Conservation (phyloP, 2,797 vertebrate species). For the Cirrhinus mrigala region DNA sequence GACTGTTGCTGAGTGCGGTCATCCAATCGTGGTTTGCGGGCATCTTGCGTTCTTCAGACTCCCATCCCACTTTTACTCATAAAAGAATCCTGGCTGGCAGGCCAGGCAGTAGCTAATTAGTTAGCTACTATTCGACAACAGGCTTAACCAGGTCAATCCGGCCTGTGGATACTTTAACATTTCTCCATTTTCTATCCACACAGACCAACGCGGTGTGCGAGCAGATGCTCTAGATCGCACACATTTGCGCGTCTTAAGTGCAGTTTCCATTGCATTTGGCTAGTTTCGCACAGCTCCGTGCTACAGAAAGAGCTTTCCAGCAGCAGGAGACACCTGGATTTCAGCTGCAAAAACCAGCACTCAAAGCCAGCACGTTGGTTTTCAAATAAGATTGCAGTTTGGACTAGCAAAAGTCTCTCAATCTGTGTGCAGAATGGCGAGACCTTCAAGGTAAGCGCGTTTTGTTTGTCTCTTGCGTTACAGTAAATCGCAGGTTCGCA, state of each 20-base stretch:
- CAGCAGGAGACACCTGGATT: constrained; percentile 36
- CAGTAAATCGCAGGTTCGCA: constrained; percentile 7
- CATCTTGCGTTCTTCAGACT: constrained; percentile 49
- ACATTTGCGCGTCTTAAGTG: constrained; percentile 8
- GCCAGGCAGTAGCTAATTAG: constrained; percentile 56
- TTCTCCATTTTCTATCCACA: neutral
- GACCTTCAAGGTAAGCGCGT: constrained; percentile 58
- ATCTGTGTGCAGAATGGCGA: constrained; percentile 50
- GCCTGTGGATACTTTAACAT: constrained; percentile 5
- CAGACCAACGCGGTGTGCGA: neutral
- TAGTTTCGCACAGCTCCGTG: constrained; percentile 30
- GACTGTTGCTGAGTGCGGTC: constrained; percentile 19
- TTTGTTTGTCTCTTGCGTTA: neutral
- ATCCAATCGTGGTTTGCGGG: constrained; percentile 53
- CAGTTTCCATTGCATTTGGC: constrained; percentile 6
- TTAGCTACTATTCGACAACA: constrained; percentile 52
- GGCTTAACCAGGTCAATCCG: constrained; percentile 37
- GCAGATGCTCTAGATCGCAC: constrained; percentile 15
- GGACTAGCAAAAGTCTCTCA: neutral
- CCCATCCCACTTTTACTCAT: constrained; percentile 61
- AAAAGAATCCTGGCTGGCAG: constrained; percentile 54
- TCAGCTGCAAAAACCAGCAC: constrained; percentile 10
- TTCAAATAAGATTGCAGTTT: neutral
- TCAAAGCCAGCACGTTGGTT: neutral
- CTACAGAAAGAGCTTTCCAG: constrained; percentile 19